phyloP scores from a whole-genome alignment of 2,888 invertebrate genomes.

The Cyrtodaria siliqua region DNA sequence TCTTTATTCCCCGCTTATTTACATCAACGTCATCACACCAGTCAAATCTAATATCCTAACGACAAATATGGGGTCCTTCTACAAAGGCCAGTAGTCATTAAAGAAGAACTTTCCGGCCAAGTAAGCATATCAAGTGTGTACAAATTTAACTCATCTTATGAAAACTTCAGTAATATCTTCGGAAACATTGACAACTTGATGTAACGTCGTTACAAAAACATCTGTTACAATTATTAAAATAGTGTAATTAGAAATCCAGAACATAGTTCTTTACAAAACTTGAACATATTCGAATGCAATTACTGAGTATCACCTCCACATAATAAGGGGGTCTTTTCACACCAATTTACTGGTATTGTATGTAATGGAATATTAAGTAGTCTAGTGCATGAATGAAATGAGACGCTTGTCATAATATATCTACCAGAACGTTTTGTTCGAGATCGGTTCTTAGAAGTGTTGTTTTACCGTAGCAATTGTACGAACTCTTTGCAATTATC shows the following conservation, averaged over 20 bases:
- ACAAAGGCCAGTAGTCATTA: not conserved
- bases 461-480: conserved; percentile 28
- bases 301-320: conserved; percentile 33
- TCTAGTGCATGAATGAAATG: conserved; percentile 43
- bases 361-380: conserved; percentile 57
- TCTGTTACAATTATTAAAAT: conserved; percentile 26
- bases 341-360: conserved; percentile 32
- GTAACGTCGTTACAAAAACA: conserved; percentile 2
- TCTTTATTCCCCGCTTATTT: conserved; percentile 57
- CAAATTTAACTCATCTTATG: not conserved
- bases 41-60: conserved; percentile 40
- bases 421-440: conserved; percentile 23
- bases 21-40: conserved; percentile 35
- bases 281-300: conserved; percentile 32
- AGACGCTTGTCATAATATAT: conserved; percentile 54
- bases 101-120: not conserved
- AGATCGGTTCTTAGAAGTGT: conserved; percentile 10
- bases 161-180: conserved; percentile 4
- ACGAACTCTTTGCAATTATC: too few relatives aligned
- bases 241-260: conserved; percentile 33
- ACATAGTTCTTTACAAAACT: conserved; percentile 4
- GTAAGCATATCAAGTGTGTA: conserved; percentile 1
- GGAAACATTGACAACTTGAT: conserved; percentile 9
- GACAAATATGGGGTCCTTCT: conserved; percentile 1
- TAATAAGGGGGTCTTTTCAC: conserved; percentile 26